These are phyloP conservation scores for Lagorchestes hirsutus DNA, from an alignment of 2,797 vertebrate genomes.

Conservation along the genomic window DNA sequence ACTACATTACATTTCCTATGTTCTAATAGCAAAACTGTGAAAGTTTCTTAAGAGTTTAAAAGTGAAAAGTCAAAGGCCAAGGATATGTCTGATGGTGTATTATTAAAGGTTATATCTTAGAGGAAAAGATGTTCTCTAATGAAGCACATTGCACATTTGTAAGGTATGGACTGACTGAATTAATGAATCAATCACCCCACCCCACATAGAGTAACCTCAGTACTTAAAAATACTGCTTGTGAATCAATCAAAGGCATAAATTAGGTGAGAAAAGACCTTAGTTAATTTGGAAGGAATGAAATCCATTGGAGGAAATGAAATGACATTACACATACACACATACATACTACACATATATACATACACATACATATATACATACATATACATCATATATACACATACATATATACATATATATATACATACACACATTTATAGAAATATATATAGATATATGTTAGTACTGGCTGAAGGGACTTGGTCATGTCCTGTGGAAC, in stretches of 20 bases:
- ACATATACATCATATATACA: no score
- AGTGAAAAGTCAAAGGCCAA: conserved; percentile 17
- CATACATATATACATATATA: background rate
- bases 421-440: background rate
- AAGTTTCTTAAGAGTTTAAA: background rate
- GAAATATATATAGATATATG: background rate
- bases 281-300: background rate
- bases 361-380: no score
- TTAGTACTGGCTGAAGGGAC: background rate
- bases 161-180: background rate
- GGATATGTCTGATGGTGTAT: background rate
- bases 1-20: background rate
- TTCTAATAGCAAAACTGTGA: conserved; percentile 45
- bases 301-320: background rate
- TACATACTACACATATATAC: no score
- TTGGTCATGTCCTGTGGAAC: background rate
- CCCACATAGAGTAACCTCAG: background rate
- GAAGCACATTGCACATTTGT: background rate
- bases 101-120: background rate
- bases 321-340: background rate
- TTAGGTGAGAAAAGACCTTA: background rate
- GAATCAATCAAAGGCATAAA: background rate
- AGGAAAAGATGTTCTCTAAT: background rate
- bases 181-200: background rate
- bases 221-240: background rate